Evolutionary conservation across 2,888 invertebrate species (phyloP).

Genomic region (Himalopsyche anomala): DNA sequence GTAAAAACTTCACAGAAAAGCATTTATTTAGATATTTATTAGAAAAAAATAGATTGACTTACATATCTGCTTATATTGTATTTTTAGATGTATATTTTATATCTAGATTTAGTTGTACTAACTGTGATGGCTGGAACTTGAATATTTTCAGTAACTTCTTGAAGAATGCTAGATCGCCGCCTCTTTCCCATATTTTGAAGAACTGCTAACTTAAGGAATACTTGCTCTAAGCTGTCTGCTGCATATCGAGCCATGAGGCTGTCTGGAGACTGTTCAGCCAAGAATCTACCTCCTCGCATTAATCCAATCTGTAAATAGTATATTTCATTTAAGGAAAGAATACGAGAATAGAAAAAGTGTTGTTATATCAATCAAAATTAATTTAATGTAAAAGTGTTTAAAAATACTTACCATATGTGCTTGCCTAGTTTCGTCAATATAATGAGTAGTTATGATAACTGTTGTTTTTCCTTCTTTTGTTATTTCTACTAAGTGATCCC

Average conservation of each 20-base stretch:
- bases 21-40: too few relatives aligned
- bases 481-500: constrained; percentile 89
- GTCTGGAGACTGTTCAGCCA: constrained; percentile 90
- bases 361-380: not conserved
- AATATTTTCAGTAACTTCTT: constrained; percentile 84
- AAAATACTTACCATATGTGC: constrained; percentile 83
- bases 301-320: constrained; percentile 81
- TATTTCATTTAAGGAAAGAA: not conserved
- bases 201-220: constrained; percentile 88
- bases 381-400: not conserved
- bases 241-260: constrained; percentile 83
- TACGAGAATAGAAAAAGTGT: not conserved
- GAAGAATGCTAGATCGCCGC: constrained; percentile 86
- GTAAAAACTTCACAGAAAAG: too few relatives aligned
- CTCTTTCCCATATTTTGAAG: constrained; percentile 89
- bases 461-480: constrained; percentile 86
- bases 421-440: constrained; percentile 91
- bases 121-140: constrained; percentile 81
- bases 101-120: constrained; percentile 67
- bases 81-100: too few relatives aligned
- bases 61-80: too few relatives aligned
- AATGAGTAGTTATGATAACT: constrained; percentile 91
- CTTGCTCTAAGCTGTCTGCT: constrained; percentile 86
- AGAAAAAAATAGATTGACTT: too few relatives aligned
- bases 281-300: constrained; percentile 88